A percentile compares a stretch with the other conserved stretches of the same genome.
phyloP scores from a whole-genome alignment of 2,888 invertebrate genomes.

The Leptothorax acervorum region DNA sequence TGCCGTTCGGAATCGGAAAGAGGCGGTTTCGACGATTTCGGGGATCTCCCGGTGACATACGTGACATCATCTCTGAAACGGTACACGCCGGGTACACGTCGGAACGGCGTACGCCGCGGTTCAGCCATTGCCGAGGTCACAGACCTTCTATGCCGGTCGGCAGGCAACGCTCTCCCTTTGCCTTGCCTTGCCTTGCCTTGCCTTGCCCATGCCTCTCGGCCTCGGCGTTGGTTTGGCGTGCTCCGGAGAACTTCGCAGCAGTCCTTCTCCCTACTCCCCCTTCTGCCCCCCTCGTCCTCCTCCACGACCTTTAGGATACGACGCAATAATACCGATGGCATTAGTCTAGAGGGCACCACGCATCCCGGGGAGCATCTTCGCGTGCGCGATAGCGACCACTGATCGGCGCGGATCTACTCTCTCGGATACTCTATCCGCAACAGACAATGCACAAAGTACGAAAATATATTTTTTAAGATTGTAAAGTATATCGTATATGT shows the following conservation, averaged over 20 bases:
- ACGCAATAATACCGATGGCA: slow-evolving; percentile 53
- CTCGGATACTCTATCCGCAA: not conserved
- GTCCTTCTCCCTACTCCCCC: slow-evolving; percentile 57
- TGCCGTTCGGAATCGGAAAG: not conserved
- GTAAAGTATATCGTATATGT: too few relatives aligned
- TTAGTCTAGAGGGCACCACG: slow-evolving; percentile 52
- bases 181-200: slow-evolving; percentile 70
- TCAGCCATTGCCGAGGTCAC: slow-evolving; percentile 83
- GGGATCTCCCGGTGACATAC: slow-evolving; percentile 59
- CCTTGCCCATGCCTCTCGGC: slow-evolving; percentile 62
- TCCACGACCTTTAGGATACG: slow-evolving; percentile 55
- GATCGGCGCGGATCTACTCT: slow-evolving; percentile 7
- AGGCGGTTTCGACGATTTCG: slow-evolving; percentile 55
- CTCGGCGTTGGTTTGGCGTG: slow-evolving; percentile 57
- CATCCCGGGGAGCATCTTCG: slow-evolving; percentile 58
- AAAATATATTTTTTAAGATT: not conserved
- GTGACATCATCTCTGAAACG: slow-evolving; percentile 80
- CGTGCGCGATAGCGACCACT: slow-evolving; percentile 52
- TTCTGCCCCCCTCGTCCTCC: slow-evolving; percentile 4
- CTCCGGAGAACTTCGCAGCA: slow-evolving; percentile 57
- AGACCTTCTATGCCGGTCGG: slow-evolving; percentile 83
- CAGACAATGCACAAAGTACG: not conserved
- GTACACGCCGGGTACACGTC: slow-evolving; percentile 74
- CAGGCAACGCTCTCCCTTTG: slow-evolving; percentile 79
- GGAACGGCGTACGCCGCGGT: slow-evolving; percentile 61